phyloP scores from a whole-genome alignment of 2,113 vertebrate species.

The Phodopus roborovskii region DNA sequence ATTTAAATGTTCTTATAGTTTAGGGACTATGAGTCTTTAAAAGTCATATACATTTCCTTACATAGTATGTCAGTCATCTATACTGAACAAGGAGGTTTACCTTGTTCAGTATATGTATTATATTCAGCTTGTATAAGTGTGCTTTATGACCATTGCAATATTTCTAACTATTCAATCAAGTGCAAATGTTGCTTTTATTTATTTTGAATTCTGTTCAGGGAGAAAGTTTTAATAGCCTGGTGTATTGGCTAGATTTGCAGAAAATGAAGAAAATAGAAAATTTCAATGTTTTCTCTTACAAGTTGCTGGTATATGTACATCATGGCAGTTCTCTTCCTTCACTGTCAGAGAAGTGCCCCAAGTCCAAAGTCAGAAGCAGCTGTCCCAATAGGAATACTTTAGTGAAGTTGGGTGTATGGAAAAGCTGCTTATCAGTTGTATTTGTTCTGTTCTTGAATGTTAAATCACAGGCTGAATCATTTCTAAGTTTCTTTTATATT shows the following conservation, averaged over 20 bases:
- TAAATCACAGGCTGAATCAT: constrained; percentile 59
- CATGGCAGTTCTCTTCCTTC: constrained; percentile 56
- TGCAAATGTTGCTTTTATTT: constrained; percentile 38
- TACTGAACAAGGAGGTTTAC: background rate
- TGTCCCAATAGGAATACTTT: constrained; percentile 55
- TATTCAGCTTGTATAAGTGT: background rate
- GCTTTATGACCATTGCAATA: background rate
- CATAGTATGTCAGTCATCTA: background rate
- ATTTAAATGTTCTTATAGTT: constrained; percentile 35
- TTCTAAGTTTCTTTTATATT: constrained; percentile 44
- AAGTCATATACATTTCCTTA: background rate
- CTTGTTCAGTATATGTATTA: background rate
- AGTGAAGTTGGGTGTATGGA: constrained; percentile 42
- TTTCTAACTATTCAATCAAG: constrained; percentile 12
- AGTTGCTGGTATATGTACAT: background rate
- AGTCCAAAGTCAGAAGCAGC: constrained; percentile 51
- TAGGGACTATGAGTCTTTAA: background rate
- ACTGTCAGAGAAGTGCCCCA: constrained; percentile 46
- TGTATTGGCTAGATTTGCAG: constrained; percentile 35
- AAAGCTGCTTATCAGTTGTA: constrained; percentile 52
- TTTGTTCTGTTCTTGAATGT: constrained; percentile 67
- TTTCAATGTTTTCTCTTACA: constrained; percentile 55
- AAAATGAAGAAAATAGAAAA: constrained; percentile 55
- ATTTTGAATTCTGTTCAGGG: constrained; percentile 50
- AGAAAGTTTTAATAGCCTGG: constrained; percentile 41